Evolutionary conservation across 1,140 invertebrate genomes (phyloP).

Genomic region (Pseudomyrmex dendroicus): DNA sequence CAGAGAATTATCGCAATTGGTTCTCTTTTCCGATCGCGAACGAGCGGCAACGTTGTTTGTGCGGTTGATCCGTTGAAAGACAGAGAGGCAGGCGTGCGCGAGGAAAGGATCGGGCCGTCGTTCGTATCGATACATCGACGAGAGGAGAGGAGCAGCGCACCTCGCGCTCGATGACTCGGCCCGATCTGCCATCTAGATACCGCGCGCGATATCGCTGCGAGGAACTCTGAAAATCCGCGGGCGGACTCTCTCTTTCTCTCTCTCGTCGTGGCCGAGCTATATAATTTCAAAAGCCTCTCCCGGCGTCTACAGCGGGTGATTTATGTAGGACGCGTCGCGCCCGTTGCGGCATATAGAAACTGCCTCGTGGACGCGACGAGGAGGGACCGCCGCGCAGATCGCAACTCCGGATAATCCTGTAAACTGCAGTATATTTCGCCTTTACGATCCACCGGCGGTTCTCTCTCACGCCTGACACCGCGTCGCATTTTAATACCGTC

Average conservation of each 20-base stretch:
- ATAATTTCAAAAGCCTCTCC: slow-evolving; percentile 72
- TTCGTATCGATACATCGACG: slow-evolving; percentile 51
- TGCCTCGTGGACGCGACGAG: slow-evolving; percentile 7
- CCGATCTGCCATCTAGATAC: slow-evolving; percentile 65
- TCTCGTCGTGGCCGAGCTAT: slow-evolving; percentile 49
- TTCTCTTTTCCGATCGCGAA: slow-evolving; percentile 16
- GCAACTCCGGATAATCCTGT: slow-evolving; percentile 66
- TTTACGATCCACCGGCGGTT: slow-evolving; percentile 54
- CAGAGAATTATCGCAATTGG: slow-evolving; percentile 16
- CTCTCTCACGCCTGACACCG: slow-evolving; percentile 38
- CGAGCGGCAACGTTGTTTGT: slow-evolving; percentile 7
- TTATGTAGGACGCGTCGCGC: slow-evolving; percentile 72
- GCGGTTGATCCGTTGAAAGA: slow-evolving; percentile 47
- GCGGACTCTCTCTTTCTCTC: slow-evolving; percentile 6
- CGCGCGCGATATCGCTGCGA: slow-evolving; percentile 56
- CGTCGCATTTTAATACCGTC: slow-evolving; percentile 56
- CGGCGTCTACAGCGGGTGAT: slow-evolving; percentile 66
- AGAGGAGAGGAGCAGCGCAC: slow-evolving; percentile 22
- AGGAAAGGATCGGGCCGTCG: slow-evolving; percentile 28
- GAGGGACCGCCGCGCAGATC: slow-evolving; percentile 53
- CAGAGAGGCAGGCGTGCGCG: slow-evolving; percentile 9
- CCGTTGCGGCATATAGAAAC: slow-evolving; percentile 62
- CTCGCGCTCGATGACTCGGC: slow-evolving; percentile 56
- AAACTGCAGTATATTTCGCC: slow-evolving; percentile 67
- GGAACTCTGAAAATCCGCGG: slow-evolving; percentile 67